Conservation (phyloP, 2,797 vertebrate genomes). For the Peromyscus eremicus region DNA sequence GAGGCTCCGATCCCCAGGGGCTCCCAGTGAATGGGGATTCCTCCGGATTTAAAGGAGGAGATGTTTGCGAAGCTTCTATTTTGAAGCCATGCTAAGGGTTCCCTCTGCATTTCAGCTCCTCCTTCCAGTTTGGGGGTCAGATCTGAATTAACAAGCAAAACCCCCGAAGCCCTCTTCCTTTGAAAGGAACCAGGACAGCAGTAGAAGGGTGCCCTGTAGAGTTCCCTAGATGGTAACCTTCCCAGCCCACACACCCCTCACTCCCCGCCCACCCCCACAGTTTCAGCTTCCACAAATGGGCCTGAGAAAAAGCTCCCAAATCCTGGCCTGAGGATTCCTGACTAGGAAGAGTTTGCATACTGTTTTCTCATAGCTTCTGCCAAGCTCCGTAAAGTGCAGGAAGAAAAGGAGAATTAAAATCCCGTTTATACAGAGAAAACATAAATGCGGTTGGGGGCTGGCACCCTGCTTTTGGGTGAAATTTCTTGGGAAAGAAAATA, state of each 20-base stretch:
- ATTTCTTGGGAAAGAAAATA: neutral
- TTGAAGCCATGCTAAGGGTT: constrained; percentile 67
- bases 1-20: constrained; percentile 78
- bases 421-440: constrained; percentile 63
- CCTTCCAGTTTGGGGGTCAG: constrained; percentile 68
- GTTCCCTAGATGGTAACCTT: neutral
- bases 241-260: neutral
- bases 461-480: constrained; percentile 5
- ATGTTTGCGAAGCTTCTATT: constrained; percentile 79
- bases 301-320: constrained; percentile 42
- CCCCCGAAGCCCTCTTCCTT: constrained; percentile 28
- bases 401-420: constrained; percentile 65
- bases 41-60: constrained; percentile 78
- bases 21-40: constrained; percentile 81
- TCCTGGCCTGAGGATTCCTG: constrained; percentile 38
- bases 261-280: neutral
- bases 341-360: constrained; percentile 41
- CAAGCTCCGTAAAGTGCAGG: neutral
- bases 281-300: constrained; percentile 64
- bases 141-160: constrained; percentile 70
- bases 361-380: constrained; percentile 51
- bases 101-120: constrained; percentile 73
- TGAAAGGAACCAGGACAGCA: constrained; percentile 61
- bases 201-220: constrained; percentile 6
- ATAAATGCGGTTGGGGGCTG: constrained; percentile 39